A percentile compares a stretch with the other conserved stretches of the same genome.
Evolutionary conservation across 2,888 invertebrate genomes (phyloP).

Genomic region (Agrypnus murinus): DNA sequence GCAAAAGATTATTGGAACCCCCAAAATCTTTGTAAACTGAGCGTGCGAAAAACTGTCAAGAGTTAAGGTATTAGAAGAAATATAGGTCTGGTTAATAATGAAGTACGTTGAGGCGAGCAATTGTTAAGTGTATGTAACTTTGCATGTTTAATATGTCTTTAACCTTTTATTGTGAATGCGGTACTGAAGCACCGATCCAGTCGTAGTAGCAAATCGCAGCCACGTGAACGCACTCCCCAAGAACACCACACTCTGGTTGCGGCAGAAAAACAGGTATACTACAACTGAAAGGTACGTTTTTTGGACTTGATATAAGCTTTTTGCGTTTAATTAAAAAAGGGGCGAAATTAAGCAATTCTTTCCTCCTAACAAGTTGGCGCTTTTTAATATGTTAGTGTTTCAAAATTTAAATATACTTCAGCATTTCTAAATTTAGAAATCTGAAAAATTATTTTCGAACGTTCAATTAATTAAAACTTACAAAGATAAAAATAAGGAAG

Average conservation of each 20-base stretch:
- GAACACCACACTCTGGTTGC: slow-evolving; percentile 41
- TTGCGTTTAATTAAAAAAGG: not conserved
- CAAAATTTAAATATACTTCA: too few relatives aligned
- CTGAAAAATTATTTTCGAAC: too few relatives aligned
- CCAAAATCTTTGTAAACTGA: not conserved
- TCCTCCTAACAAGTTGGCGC: too few relatives aligned
- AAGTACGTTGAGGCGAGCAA: slow-evolving; percentile 39
- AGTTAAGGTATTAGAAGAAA: slow-evolving; percentile 37
- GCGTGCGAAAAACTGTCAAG: not conserved
- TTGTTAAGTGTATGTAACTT: slow-evolving; percentile 40
- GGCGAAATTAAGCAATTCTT: too few relatives aligned
- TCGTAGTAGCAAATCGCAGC: slow-evolving; percentile 40
- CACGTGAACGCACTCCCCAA: slow-evolving; percentile 49
- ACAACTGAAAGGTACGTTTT: slow-evolving; percentile 20
- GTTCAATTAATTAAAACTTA: too few relatives aligned
- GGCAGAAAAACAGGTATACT: slow-evolving; percentile 15
- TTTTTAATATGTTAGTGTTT: too few relatives aligned
- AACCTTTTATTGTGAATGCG: slow-evolving; percentile 50
- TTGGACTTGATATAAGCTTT: not conserved
- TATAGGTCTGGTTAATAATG: slow-evolving; percentile 43
- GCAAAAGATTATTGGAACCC: too few relatives aligned
- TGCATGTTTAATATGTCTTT: slow-evolving; percentile 53
- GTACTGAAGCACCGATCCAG: slow-evolving; percentile 42
- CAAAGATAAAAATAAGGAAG: too few relatives aligned
- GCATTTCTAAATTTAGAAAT: too few relatives aligned